Conservation (phyloP, 53 echinoderm and acorn worm species). For the Mesocentrotus franciscanus region DNA sequence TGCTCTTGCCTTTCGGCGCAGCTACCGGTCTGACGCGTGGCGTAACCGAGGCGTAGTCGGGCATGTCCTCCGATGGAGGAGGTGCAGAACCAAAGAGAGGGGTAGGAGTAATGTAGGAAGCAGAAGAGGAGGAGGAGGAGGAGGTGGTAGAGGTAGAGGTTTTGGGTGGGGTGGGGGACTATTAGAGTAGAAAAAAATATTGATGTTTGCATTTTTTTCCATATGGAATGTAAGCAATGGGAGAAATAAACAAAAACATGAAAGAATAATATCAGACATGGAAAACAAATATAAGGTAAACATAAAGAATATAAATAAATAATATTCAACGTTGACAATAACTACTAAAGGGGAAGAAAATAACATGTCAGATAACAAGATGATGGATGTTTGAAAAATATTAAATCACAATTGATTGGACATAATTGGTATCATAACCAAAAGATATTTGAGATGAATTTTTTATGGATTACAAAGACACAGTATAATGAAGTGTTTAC, state of each 20-base stretch:
- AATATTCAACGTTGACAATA: not conserved
- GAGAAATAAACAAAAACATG: not conserved
- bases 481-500: no score
- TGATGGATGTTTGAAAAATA: not conserved
- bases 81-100: conserved; percentile 40
- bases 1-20: conserved; percentile 68
- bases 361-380: not conserved
- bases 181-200: not conserved
- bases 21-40: conserved; percentile 48
- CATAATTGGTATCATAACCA: not conserved
- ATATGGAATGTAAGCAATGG: not conserved
- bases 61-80: conserved; percentile 44
- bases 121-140: conserved; percentile 36
- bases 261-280: not conserved
- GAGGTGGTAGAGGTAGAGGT: conserved; percentile 42
- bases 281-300: not conserved
- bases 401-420: not conserved
- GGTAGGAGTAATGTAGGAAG: conserved; percentile 21
- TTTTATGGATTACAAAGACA: not conserved
- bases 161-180: conserved; percentile 53
- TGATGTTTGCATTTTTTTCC: not conserved
- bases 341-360: not conserved
- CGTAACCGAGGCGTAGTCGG: conserved; percentile 58
- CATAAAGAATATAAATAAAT: not conserved
- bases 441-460: not conserved